Evolutionary conservation across 2,797 vertebrate genomes (phyloP).

Genomic region (Otus scops): DNA sequence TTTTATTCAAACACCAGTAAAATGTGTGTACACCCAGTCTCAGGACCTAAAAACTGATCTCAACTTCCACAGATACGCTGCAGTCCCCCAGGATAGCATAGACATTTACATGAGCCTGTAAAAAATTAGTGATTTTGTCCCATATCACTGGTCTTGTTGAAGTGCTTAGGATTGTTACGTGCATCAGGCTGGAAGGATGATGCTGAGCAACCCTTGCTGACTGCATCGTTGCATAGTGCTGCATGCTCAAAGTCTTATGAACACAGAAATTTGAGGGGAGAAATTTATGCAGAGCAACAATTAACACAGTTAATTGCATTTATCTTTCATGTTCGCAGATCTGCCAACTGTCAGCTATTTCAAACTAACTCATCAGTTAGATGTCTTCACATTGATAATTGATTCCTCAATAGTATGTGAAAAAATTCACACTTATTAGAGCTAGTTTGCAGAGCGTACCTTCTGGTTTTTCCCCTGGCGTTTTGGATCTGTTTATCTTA

Average conservation of each 20-base stretch:
- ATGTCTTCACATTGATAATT: slow-evolving; percentile 32
- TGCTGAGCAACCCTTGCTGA: neutral
- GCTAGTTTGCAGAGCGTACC: neutral
- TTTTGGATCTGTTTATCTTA: slow-evolving; percentile 34
- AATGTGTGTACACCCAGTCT: neutral
- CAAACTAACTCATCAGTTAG: slow-evolving; percentile 24
- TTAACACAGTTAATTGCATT: slow-evolving; percentile 52
- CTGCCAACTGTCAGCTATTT: slow-evolving; percentile 42
- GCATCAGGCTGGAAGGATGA: neutral
- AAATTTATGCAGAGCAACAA: neutral
- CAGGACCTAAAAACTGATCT: neutral
- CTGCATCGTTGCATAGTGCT: neutral
- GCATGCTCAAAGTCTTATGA: neutral
- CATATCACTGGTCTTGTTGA: neutral
- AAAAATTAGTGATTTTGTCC: neutral
- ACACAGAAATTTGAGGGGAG: neutral
- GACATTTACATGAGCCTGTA: neutral
- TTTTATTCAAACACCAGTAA: neutral
- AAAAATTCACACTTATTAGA: slow-evolving; percentile 37
- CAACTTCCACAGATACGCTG: neutral
- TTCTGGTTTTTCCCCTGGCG: neutral
- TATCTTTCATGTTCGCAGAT: slow-evolving; percentile 48
- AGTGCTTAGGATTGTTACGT: neutral
- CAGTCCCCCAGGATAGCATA: neutral
- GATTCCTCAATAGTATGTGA: slow-evolving; percentile 38